A percentile compares a stretch with the other conserved stretches of the same genome.
These are phyloP conservation scores for Poeciliopsis turrubarensis DNA, from an alignment of 2,113 vertebrate species.

Conservation along the genomic window DNA sequence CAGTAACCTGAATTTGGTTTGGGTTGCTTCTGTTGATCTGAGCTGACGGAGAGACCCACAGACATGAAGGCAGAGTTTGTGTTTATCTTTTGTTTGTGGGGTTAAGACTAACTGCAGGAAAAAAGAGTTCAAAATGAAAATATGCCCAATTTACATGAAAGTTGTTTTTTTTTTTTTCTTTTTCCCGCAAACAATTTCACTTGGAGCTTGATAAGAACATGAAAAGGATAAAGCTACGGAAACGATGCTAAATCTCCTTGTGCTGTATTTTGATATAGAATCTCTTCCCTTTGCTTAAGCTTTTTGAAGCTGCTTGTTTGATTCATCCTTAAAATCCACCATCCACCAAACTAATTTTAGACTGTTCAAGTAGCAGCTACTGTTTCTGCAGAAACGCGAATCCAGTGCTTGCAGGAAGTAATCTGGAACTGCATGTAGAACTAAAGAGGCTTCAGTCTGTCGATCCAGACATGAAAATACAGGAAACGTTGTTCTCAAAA, in stretches of 20 bases:
- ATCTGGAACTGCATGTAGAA: neutral
- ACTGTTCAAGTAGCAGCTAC: conserved; percentile 29
- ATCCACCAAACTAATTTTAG: conserved; percentile 41
- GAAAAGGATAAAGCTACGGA: neutral
- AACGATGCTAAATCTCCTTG: neutral
- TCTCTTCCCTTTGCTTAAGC: neutral
- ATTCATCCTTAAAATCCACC: too few species aligned
- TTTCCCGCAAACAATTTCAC: too few species aligned
- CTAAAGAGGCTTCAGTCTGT: neutral
- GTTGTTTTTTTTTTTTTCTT: neutral
- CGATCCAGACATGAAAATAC: neutral
- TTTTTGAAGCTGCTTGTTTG: neutral
- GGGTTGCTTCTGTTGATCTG: neutral
- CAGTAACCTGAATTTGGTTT: neutral
- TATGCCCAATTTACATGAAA: neutral
- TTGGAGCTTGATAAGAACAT: neutral
- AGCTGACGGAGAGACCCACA: neutral
- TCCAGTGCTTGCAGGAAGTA: conserved; percentile 39
- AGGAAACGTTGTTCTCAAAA: neutral
- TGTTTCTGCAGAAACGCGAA: conserved; percentile 28
- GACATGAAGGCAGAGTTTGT: neutral
- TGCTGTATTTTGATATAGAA: neutral
- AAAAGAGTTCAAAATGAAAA: neutral
- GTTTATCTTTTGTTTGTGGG: neutral
- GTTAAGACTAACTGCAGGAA: neutral